These are phyloP conservation scores for Drosophila robusta DNA, from an alignment of 2,888 invertebrate species.

Conservation along the genomic window DNA sequence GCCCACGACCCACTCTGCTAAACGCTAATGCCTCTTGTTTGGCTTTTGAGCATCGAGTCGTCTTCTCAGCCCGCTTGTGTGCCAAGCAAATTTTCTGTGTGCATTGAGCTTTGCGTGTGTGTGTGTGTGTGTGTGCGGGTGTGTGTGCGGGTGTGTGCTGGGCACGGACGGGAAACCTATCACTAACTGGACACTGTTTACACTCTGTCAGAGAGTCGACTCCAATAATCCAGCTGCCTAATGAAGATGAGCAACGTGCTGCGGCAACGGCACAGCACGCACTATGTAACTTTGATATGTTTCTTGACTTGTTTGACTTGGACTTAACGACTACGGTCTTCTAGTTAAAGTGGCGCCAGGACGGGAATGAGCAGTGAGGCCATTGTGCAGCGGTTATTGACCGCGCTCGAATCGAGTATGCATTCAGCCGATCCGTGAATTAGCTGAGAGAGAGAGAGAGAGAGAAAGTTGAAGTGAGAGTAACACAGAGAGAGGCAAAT, in stretches of 20 bases:
- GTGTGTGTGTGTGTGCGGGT: conserved; percentile 13
- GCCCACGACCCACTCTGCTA: conserved; percentile 9
- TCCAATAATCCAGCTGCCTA: conserved; percentile 25
- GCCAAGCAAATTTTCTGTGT: conserved; percentile 66
- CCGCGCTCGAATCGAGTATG: conserved; percentile 17
- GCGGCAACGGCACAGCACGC: conserved; percentile 26
- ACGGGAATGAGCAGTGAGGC: background rate
- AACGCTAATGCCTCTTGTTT: conserved; percentile 61
- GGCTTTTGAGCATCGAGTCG: conserved; percentile 55
- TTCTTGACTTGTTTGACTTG: conserved; percentile 69
- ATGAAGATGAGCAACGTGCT: conserved; percentile 54
- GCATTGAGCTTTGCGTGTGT: conserved; percentile 39
- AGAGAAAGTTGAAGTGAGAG: no score
- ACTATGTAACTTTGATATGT: conserved; percentile 69
- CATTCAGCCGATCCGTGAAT: conserved; percentile 6
- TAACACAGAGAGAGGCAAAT: no score
- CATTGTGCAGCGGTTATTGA: conserved; percentile 26
- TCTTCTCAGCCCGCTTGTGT: conserved; percentile 40
- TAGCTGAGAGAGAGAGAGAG: no score
- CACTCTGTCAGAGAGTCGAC: conserved; percentile 42
- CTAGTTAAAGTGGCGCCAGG: conserved; percentile 17
- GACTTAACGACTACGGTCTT: conserved; percentile 57
- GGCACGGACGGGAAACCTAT: conserved; percentile 25
- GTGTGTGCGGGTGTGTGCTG: conserved; percentile 24
- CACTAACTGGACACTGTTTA: conserved; percentile 64